Conservation (phyloP, 2,113 vertebrate genomes). For the Rhinolophus sinicus region DNA sequence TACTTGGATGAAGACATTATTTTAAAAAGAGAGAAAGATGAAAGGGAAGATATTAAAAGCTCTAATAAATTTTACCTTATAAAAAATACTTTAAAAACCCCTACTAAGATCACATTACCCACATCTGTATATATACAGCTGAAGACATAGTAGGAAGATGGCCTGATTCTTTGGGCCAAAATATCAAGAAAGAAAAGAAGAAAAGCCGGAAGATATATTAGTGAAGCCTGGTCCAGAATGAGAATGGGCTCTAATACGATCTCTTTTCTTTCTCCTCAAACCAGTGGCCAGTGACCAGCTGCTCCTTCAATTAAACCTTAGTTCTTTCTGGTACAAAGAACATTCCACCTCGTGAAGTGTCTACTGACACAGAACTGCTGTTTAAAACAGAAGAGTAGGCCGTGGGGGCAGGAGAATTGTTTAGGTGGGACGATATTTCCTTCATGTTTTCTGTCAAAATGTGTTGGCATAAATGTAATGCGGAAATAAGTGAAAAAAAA, state of each 20-base stretch:
- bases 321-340: background rate
- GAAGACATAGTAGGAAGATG: background rate
- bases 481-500: conserved; percentile 25
- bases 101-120: background rate
- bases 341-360: background rate
- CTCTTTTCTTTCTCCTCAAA: background rate
- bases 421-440: background rate
- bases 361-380: background rate
- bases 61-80: conserved; percentile 4
- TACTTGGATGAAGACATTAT: background rate
- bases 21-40: conserved; percentile 8
- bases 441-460: conserved; percentile 35
- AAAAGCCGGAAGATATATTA: background rate
- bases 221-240: background rate
- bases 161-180: background rate
- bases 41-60: background rate
- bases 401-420: background rate
- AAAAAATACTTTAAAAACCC: background rate
- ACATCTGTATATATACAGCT: background rate
- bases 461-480: conserved; percentile 1
- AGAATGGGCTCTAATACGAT: background rate
- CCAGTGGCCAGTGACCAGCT: background rate
- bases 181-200: background rate
- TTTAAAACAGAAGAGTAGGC: background rate
- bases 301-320: background rate